Evolutionary conservation across 2,888 invertebrate species (phyloP), one percentile per base, ranked within the genome.

Genomic region (Drosophila bunnanda): DNA sequence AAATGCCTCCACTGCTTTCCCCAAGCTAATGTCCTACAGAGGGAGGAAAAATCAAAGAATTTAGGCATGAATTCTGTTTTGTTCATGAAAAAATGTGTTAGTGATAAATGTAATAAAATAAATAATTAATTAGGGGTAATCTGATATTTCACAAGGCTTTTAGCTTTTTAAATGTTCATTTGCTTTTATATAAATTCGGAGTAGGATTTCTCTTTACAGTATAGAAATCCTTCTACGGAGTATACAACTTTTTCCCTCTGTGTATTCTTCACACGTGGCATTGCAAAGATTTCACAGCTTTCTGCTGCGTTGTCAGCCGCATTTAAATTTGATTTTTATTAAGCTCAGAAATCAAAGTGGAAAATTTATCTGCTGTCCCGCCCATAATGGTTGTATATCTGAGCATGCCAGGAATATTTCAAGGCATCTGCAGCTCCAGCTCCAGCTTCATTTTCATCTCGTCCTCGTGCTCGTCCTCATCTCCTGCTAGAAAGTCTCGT

Each of bases 291-390:
- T 60, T 41, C 58, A 57, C 39, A 38, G 30, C 41, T 36, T 52
- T 44, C 57, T 60, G 52, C 50, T 82, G 85, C 76, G 77, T 88
- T 82, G 86, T 86, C 83, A 88, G 86, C 73, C 83, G 83, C 86
- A 88, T 84, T 88, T 86, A 84, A 88, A 84, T 84, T 86, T 86
- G 88, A 82, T 86, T 84, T 84, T 84, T 84, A 84, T 84, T 82
- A 84, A 84, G 83, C 88, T 74, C 73, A 88, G 82, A 67, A 84
- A 86, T 84, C 83, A 84, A 84, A 84, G 86, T 78, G 66, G 75
- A 85, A 85, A 86, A 85, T 88, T 79, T 84, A 82, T 82, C 71
- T 75, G 44, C 58, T 36, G 20, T 39, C 30, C 71, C 53, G 20
- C 50, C 55, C 61, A 38, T 54, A 56, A 65, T 72, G 53, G 61